Base-by-base conservation (phyloP, 2,888 invertebrate species). In the Papilio elwesi region DNA sequence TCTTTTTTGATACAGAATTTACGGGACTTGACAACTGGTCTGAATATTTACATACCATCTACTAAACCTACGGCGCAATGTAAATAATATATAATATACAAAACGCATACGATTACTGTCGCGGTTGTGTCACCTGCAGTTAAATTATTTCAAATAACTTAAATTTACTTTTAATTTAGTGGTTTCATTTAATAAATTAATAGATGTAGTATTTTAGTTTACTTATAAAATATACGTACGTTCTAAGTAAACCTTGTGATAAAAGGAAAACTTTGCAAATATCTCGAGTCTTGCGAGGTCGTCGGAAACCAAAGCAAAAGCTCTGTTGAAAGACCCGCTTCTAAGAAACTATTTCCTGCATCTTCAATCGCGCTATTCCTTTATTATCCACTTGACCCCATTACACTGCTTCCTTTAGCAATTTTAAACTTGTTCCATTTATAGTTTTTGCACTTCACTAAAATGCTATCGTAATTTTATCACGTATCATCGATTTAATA, bases 301-400 rank as follows among this genome's bases (percentile, higher is more conserved):
- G 38, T 65, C 53, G 53, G 65, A 70, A 70, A 59, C 49, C 43
- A 59, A 57, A 49, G 65, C 55, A 36, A 47, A 57, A 70, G 65
- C 15, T 15, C 55, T 57, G 15, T 59, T 57, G 66, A 38, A 65
- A 6, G 65, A 66, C 49, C 62, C 47, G 67, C 57, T 73, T 69
- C 69, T 69, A 26, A 65, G 73, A 73, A 73, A 73, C 73, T 69
- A 73, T 73, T 73, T 73, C 73, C 73, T 68, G 68, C 68, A 55
- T 49, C 53, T 72, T 69, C 73, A 49, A 69, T 69, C 69, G 47
- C 69, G 65, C 68, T 52, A 65, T 57, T 69, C 65, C 73, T 69
- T 73, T 73, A 73, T 65, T 64, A 73, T 73, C 69, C 49, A 57
- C 69, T 73, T 73, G 73, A 73, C 73, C 73, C 43, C 73, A 57